Evolutionary conservation across 1,140 invertebrate species (phyloP), one percentile per base, ranked within the genome.

Genomic region (Mactra quadrangularis): DNA sequence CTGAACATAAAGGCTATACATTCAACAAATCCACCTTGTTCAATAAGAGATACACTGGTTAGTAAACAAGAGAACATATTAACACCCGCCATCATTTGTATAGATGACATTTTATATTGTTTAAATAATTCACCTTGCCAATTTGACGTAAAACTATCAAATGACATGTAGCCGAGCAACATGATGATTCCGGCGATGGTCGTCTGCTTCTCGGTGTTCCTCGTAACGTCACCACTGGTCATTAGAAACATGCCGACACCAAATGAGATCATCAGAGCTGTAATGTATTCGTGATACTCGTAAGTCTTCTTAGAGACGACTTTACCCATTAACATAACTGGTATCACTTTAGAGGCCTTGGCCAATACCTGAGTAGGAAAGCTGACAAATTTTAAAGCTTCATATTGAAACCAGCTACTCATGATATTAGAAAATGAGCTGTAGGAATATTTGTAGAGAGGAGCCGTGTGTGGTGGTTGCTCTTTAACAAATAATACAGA

Each of bases 391-490:
- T 99, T 99, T 3, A 99, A 94, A 27, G 98, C 98, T 94, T 99
- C 99, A 91, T 99, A 99, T 93, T 99, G 99, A 93, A 98, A 99
- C 98, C 98, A 99, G 52, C 97, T 98, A 91, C 98, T 99, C 95
- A 99, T 96, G 81, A 99, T 98, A 93, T 99, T 99, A 22, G 98
- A 99, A 87, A 99, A 96, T 0, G 98, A 98, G 91, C 97, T 98
- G 94, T 96, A 99, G 0, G 96, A 97, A 94, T 99, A 99, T 94
- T 98, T 98, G 92, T 99, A 99, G 2, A 99, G 94, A 4, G 99
- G 98, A 64, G 97, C 96, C 9, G 88, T 90, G 88, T 97, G 96
- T 7, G 95, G 93, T 7, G 96, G 95, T 85, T 96, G 95, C n/a
- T 85, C 71, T 71, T 86, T 86, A 59, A 95, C 92, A 77, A 94